Base-by-base conservation (phyloP, 2,113 vertebrate genomes). In the Euleptes europaea region DNA sequence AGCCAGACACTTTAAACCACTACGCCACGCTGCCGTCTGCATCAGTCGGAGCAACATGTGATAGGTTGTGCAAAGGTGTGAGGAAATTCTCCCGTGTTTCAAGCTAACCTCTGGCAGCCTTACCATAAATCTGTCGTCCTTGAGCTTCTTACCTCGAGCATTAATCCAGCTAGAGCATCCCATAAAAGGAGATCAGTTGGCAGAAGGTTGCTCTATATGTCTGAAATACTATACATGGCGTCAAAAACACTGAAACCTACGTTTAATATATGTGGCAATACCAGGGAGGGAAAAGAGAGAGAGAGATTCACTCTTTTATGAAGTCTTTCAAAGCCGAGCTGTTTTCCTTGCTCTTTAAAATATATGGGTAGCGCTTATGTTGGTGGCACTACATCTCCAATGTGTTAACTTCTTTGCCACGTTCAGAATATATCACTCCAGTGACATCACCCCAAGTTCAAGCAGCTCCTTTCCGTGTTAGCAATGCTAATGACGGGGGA, bases 281-380 rank as follows among this genome's bases (percentile, higher is more conserved):
- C 70, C 88, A 93, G 93, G 84, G 63, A 70, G 60, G 21, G 26
- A 60, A 60, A 82, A 72, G 57, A 54, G 42, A 60, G 57, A 60
- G 42, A 13, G 26, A 35, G 60, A 73, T 14, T 75, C 23, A 65
- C 67, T 66, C 13, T 88, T 91, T 91, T 88, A 66, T 0, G 78
- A 91, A 91, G 90, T 88, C 92, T 85, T 91, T 95, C 78, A 82
- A 87, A 95, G 92, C 82, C 86, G 93, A 84, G 60, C 85, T 74
- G 4, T 81, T 95, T 94, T 92, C 85, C 0, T 1, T 71, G 73
- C 88, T 93, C 72, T 89, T 92, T 91, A 92, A 94, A 92, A 88
- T 89, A 85, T 90, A 90, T 80, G 83, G 74, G 35, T 75, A 42
- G 54, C 82, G 47, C 57, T 88, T 86, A 60, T 70, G 23, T 80